Evolutionary conservation across 1,140 invertebrate genomes (phyloP).

Genomic region (Tetramorium parvispinum): DNA sequence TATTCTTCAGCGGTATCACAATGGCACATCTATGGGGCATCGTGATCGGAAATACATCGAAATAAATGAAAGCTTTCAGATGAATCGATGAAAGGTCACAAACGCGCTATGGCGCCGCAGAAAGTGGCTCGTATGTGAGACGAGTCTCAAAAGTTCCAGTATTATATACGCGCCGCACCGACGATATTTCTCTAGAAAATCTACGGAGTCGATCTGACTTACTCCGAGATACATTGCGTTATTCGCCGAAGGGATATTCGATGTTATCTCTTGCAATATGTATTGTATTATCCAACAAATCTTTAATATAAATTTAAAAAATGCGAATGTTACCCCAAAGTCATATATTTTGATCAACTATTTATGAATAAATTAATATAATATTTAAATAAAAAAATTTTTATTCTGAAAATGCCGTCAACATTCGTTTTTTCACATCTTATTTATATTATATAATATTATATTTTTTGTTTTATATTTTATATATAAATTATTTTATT

Average conservation of each 20-base stretch:
- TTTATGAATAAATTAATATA: neutral
- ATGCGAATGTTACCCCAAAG: neutral
- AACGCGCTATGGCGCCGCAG: neutral
- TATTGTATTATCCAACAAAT: conserved; percentile 6
- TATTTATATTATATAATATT: neutral
- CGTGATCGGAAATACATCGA: conserved; percentile 15
- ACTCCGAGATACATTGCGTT: conserved; percentile 19
- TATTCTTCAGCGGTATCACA: conserved; percentile 25
- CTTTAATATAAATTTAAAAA: conserved; percentile 17
- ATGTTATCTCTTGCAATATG: conserved; percentile 15
- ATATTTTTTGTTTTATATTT: neutral
- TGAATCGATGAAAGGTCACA: conserved; percentile 50
- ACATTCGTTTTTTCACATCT: neutral
- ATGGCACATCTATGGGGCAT: neutral
- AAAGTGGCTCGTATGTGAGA: conserved; percentile 21
- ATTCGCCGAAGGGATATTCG: conserved; percentile 12
- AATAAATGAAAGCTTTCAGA: conserved; percentile 47
- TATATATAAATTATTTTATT: too few relatives aligned
- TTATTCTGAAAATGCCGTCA: neutral
- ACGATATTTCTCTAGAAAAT: conserved; percentile 42
- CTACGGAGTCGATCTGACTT: conserved; percentile 29
- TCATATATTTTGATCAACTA: neutral
- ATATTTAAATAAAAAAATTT: neutral
- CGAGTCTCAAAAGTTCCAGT: conserved; percentile 30
- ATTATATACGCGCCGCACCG: conserved; percentile 30